These are phyloP conservation scores for Cenopis cana DNA, from an alignment of 2,888 invertebrate species.

Conservation along the genomic window DNA sequence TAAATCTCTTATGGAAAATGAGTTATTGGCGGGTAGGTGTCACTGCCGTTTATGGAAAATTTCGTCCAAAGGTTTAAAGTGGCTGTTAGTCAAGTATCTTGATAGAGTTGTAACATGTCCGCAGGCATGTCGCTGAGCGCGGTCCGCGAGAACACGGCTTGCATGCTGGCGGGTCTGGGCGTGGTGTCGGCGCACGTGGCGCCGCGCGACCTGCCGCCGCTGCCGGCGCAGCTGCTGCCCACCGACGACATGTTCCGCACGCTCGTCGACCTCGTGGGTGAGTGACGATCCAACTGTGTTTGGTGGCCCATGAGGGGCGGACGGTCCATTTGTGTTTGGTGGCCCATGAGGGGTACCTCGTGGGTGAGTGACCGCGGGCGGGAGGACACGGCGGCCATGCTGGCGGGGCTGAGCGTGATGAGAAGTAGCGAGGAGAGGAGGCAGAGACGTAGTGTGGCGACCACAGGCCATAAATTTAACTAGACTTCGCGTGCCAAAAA, in stretches of 20 bases:
- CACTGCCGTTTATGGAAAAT: too few species aligned
- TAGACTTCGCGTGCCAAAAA: too few species aligned
- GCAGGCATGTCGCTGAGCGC: slow-evolving; percentile 86
- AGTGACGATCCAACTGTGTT: slow-evolving; percentile 58
- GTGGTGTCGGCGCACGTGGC: slow-evolving; percentile 67
- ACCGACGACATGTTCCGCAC: slow-evolving; percentile 92
- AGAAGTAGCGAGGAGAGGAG: too few species aligned
- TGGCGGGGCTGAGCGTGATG: slow-evolving; percentile 26
- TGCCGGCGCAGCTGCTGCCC: slow-evolving; percentile 92
- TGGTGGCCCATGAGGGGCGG: too few species aligned
- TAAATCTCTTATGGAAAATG: too few species aligned
- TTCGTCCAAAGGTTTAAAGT: background rate
- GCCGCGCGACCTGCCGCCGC: slow-evolving; percentile 74
- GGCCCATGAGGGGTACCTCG: too few species aligned
- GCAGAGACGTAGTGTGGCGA: too few species aligned
- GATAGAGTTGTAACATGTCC: slow-evolving; percentile 48
- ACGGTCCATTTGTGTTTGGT: too few species aligned
- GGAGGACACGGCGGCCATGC: slow-evolving; percentile 68
- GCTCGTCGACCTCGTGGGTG: slow-evolving; percentile 91
- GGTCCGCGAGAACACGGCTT: slow-evolving; percentile 80
- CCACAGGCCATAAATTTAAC: too few species aligned
- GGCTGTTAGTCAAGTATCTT: background rate
- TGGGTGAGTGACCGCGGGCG: slow-evolving; percentile 87
- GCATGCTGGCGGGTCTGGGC: slow-evolving; percentile 35
- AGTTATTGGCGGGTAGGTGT: too few species aligned